Evolutionary conservation across 2,888 invertebrate genomes (phyloP).

Genomic region (Crematogaster levior): DNA sequence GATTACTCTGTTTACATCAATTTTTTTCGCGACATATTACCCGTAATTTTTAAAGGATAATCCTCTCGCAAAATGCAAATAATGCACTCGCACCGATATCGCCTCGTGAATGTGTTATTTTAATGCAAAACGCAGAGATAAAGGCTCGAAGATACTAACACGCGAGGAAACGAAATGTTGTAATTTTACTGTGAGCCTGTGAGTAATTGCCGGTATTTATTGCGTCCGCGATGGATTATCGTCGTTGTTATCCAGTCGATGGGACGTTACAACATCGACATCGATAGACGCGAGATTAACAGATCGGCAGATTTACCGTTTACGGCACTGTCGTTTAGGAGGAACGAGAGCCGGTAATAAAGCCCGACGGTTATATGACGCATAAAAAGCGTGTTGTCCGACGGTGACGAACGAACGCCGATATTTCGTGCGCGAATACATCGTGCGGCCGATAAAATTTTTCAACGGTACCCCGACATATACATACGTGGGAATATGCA

Average conservation of each 20-base stretch:
- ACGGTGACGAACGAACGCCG: constrained; percentile 42
- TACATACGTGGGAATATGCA: constrained; percentile 66
- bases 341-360: constrained; percentile 17
- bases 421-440: constrained; percentile 61
- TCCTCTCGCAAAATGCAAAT: not conserved
- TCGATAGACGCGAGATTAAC: constrained; percentile 37
- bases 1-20: not conserved
- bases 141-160: not conserved
- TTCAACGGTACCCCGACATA: constrained; percentile 14
- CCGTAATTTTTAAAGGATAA: not conserved
- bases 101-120: not conserved
- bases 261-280: constrained; percentile 4
- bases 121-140: constrained; percentile 17
- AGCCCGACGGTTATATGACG: not conserved
- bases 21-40: not conserved
- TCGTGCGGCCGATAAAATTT: constrained; percentile 62
- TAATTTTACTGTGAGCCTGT: constrained; percentile 9
- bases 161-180: constrained; percentile 24
- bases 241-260: constrained; percentile 27
- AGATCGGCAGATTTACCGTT: constrained; percentile 63
- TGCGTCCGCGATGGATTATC: constrained; percentile 37
- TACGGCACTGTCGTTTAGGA: constrained; percentile 59
- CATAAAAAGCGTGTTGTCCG: constrained; percentile 31
- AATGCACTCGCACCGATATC: not conserved
- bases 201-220: constrained; percentile 43